phyloP scores from a whole-genome alignment of 2,888 invertebrate genomes.

The Caenorhabditis becei region DNA sequence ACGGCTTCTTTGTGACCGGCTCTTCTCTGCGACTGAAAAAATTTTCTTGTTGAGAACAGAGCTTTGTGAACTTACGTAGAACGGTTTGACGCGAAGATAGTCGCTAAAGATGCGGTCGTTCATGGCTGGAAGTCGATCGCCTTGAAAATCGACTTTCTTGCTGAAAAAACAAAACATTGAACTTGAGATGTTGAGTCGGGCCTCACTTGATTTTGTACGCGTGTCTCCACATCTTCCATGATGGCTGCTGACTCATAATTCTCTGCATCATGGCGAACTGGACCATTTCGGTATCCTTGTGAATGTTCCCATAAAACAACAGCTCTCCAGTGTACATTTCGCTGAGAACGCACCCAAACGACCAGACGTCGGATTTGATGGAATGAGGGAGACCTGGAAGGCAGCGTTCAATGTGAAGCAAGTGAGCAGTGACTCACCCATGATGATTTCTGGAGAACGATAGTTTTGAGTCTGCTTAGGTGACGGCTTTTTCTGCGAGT shows the following conservation, averaged over 20 bases:
- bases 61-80: neutral
- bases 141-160: neutral
- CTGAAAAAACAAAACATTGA: conserved; percentile 8
- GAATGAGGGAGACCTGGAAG: conserved; percentile 26
- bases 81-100: neutral
- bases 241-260: neutral
- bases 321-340: conserved; percentile 52
- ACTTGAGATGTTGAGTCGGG: neutral
- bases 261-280: conserved; percentile 46
- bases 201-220: neutral
- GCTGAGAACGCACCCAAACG: conserved; percentile 25
- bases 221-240: conserved; percentile 3
- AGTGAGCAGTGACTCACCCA: too few species aligned
- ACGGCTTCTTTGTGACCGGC: neutral
- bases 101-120: neutral
- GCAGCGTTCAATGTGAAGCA: too few species aligned
- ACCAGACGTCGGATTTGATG: conserved; percentile 44
- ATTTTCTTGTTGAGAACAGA: too few species aligned
- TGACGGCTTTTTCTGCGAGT: neutral
- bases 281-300: neutral
- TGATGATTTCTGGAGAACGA: conserved; percentile 37
- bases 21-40: neutral
- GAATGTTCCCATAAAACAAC: conserved; percentile 33
- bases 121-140: neutral
- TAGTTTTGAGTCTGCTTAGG: conserved; percentile 49